Conservation (phyloP, 2,888 invertebrate genomes). For the Spodoptera picta region DNA sequence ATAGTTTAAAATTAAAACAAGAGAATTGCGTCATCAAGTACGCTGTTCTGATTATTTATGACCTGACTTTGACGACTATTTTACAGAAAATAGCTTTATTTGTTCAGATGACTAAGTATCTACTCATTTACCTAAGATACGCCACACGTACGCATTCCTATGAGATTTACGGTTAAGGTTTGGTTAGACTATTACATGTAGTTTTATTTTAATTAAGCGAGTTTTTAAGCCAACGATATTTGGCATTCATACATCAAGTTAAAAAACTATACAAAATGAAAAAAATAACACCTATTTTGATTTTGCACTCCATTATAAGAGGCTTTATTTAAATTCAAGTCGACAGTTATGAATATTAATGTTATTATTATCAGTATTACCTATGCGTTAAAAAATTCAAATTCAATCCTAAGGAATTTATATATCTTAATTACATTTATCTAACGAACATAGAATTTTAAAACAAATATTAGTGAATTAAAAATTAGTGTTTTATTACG, state of each 20-base stretch:
- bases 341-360: constrained; percentile 18
- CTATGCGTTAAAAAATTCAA: constrained; percentile 6
- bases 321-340: constrained; percentile 14
- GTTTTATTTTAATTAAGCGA: too few species aligned
- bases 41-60: constrained; percentile 34
- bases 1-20: constrained; percentile 39
- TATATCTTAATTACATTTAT: constrained; percentile 34
- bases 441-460: constrained; percentile 31
- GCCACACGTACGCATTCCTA: neutral
- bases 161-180: neutral
- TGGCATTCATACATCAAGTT: too few species aligned
- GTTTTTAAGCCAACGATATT: too few species aligned
- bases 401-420: constrained; percentile 22
- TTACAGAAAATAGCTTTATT: constrained; percentile 42
- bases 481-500: constrained; percentile 43
- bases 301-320: constrained; percentile 3
- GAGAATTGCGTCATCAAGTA: constrained; percentile 44
- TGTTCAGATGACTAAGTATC: constrained; percentile 12
- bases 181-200: too few species aligned
- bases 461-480: constrained; percentile 24
- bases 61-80: constrained; percentile 38
- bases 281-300: constrained; percentile 2
- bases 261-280: too few species aligned
- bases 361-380: neutral
- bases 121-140: constrained; percentile 1